Base-by-base conservation (phyloP, 2,113 vertebrate species). In the Ptilonorhynchus violaceus region DNA sequence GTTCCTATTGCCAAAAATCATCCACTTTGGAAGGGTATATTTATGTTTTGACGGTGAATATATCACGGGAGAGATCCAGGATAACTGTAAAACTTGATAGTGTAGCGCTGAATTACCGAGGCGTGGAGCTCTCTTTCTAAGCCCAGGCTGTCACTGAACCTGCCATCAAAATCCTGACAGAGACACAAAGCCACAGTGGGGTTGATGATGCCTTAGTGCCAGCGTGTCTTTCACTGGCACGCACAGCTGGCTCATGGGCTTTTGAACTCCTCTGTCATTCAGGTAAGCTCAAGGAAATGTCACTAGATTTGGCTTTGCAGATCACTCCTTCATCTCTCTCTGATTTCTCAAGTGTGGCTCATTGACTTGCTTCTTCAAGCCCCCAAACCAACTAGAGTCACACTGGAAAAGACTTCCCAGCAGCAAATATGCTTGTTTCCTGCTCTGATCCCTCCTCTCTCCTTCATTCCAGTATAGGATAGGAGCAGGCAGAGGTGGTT, bases 91-190 rank as follows among this genome's bases (percentile, higher is more conserved):
- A 62, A 70, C 12, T 67, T 66, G 56, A 14, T 56, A 27, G 30
- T 42, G 46, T 42, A 17, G 30, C 1, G 0, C 19, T 47, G 55
- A 85, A n/a, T 62, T 50, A 52, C 15, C 0, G 0, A 35, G 55
- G 37, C 0, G 0, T 22, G 58, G 35, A 72, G 5, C 4, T 79
- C 21, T 64, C 60, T 72, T 76, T 85, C 39, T 21, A 31, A 21
- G 10, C 27, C 24, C 6, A 7, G 7, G 18, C 24, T 75, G 13
- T 75, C 47, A 17, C 52, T 60, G 37, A 60, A 73, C 23, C 10
- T 50, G 17, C 33, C 28, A 46, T 64, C 41, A 85, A 83, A 94
- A 88, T 42, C 31, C 35, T 6, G 4, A 23, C 44, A 69, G 15
- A 33, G 42, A 31, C 19, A 44, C 23, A 59, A 55, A 83, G 37